phyloP scores from a whole-genome alignment of 2,113 vertebrate genomes.

The Cynoglossus semilaevis region DNA sequence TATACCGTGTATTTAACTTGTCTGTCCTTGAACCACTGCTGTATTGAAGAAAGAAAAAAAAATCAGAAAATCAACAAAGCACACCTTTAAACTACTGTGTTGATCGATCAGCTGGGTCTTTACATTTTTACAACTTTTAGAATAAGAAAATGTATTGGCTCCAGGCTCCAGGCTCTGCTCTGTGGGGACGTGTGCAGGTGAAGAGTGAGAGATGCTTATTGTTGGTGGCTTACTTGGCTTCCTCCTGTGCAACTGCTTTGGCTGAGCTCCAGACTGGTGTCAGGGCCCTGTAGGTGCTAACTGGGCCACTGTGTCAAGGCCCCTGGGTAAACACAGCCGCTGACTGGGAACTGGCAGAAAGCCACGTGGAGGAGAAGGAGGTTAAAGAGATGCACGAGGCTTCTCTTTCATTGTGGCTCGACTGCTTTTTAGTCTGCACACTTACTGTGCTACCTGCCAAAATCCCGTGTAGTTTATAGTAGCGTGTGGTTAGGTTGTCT shows the following conservation, averaged over 20 bases:
- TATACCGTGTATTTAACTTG: conserved; percentile 7
- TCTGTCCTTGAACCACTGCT: background rate
- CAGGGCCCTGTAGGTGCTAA: conserved; percentile 56
- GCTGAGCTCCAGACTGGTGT: conserved; percentile 63
- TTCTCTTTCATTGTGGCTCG: conserved; percentile 44
- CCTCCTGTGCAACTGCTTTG: conserved; percentile 48
- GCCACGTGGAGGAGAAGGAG: conserved; percentile 48
- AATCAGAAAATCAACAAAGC: too few relatives aligned
- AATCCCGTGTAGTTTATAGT: conserved; percentile 52
- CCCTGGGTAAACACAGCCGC: conserved; percentile 64
- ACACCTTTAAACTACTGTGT: too few relatives aligned
- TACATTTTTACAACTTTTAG: background rate
- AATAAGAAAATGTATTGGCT: background rate
- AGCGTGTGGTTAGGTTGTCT: conserved; percentile 46
- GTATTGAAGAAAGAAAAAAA: too few relatives aligned
- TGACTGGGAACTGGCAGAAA: conserved; percentile 55
- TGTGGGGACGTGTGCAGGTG: conserved; percentile 14
- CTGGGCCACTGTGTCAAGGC: conserved; percentile 71
- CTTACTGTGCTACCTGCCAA: conserved; percentile 50
- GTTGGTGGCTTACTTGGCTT: conserved; percentile 53
- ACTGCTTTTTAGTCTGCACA: conserved; percentile 25
- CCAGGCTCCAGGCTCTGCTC: conserved; percentile 3
- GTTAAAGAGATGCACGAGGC: conserved; percentile 33
- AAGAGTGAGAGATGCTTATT: conserved; percentile 51
- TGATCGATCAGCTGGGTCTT: background rate